These are phyloP conservation scores for Sorex araneus DNA, from an alignment of 2,113 vertebrate genomes.

Conservation along the genomic window DNA sequence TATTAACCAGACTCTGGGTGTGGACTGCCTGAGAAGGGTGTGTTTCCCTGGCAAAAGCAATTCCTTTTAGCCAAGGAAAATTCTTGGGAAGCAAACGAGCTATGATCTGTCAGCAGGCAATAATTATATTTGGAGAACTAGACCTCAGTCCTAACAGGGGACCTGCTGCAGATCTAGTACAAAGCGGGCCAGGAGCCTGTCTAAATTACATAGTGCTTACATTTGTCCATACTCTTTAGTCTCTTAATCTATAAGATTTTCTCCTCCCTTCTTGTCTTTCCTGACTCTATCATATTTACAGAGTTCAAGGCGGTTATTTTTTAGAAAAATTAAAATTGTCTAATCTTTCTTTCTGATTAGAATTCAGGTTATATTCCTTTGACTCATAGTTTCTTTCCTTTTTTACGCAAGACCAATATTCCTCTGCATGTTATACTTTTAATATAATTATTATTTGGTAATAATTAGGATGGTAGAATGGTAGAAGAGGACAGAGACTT, in stretches of 20 bases:
- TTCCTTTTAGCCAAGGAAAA: neutral
- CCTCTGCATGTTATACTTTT: neutral
- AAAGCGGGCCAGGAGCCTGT: neutral
- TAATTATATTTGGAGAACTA: neutral
- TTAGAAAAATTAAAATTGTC: neutral
- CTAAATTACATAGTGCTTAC: neutral
- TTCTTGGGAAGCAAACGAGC: neutral
- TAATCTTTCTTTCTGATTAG: neutral
- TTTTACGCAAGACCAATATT: too few relatives aligned
- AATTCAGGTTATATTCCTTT: neutral
- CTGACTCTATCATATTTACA: slow-evolving; percentile 17
- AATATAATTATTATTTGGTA: neutral
- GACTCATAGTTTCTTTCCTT: neutral
- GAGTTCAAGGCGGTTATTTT: neutral
- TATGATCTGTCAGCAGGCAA: neutral
- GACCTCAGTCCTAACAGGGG: neutral
- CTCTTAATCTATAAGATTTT: neutral
- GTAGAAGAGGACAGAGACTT: neutral
- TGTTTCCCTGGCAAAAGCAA: neutral
- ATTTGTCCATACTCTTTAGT: neutral
- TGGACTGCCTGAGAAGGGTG: neutral
- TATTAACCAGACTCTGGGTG: neutral
- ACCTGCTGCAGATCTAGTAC: neutral
- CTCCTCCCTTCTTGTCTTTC: neutral
- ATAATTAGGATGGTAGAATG: neutral